Evolutionary conservation across 2,888 invertebrate genomes (phyloP).

Genomic region (Pilophorus perplexus): DNA sequence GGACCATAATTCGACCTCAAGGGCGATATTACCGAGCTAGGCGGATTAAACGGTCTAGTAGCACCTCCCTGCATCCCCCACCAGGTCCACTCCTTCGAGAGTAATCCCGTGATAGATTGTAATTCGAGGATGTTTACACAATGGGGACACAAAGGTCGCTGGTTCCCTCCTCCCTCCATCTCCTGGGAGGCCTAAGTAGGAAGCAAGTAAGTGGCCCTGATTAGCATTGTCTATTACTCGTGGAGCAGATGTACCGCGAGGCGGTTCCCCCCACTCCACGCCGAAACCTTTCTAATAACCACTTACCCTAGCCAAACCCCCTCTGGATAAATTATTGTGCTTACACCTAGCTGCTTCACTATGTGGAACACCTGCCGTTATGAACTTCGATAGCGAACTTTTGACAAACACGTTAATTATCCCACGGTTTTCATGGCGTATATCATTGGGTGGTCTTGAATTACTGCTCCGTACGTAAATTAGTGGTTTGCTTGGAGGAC

Average conservation of each 20-base stretch:
- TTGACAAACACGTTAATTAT: neutral
- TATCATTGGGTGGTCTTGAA: too few relatives aligned
- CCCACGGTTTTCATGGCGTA: too few relatives aligned
- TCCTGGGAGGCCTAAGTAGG: conserved; percentile 34
- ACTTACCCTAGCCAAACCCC: too few relatives aligned
- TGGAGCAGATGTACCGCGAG: conserved; percentile 37
- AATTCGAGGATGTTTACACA: conserved; percentile 39
- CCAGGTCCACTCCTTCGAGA: too few relatives aligned
- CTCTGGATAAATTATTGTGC: neutral
- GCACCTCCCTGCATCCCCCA: neutral
- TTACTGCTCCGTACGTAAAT: too few relatives aligned
- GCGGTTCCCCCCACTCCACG: conserved; percentile 10
- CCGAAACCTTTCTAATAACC: too few relatives aligned
- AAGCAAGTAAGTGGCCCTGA: conserved; percentile 39
- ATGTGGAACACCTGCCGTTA: conserved; percentile 12
- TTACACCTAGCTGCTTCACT: too few relatives aligned
- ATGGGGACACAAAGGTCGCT: conserved; percentile 20
- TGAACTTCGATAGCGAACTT: neutral
- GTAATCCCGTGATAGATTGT: conserved; percentile 22
- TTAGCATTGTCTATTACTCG: conserved; percentile 39
- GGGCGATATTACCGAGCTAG: too few relatives aligned
- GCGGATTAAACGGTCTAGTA: neutral
- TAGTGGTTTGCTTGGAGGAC: too few relatives aligned
- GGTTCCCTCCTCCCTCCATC: conserved; percentile 11
- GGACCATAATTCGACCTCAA: too few relatives aligned